Evolutionary conservation across 2,113 vertebrate species (phyloP), one percentile per base, ranked within the genome.

Genomic region (Shinisaurus crocodilurus): DNA sequence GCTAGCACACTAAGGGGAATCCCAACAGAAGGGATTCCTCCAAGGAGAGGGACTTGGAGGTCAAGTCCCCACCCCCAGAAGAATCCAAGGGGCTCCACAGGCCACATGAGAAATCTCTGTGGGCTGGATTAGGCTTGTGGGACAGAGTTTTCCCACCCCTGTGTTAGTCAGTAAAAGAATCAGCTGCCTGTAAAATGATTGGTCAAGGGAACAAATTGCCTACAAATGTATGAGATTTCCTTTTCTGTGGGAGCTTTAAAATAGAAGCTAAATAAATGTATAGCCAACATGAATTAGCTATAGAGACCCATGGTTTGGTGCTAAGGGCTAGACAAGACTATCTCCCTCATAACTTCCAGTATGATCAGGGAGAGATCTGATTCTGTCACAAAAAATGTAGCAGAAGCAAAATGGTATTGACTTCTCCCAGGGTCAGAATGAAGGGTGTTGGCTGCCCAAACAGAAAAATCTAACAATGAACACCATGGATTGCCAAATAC

Each of bases 401-500:
- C 84, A 54, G 50, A 50, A 57, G 7, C 25, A 70, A 85, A 84
- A n/a, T 34, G 13, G 37, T 60, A 74, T 57, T 86, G 57, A 75
- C 34, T 54, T 40, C n/a, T 29, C 32, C 34, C 8, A 57, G n/a
- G 37, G 50, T 54, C 40, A 72, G 50, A 5, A 1, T 69, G 57
- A 67, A 25, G 18, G 43, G 74, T 48, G 60, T 1, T 63, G 27
- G 37, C 40, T 54, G 15, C 75, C 32, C 23, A 65, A 37, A 34
- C 69, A 63, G 54, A 29, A 25, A 60, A 72, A 32, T 67, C 1
- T 50, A 77, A 67, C 34, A 16, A 76, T 25, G 60, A 82, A 89
- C 93, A 84, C n/a, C 70, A 88, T 63, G 70, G 88, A 88, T 92
- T 93, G 90, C 74, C 69, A 81, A 27, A 88, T 3, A 29, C 50